These are phyloP conservation scores for Athene noctua DNA, from an alignment of 2,113 vertebrate species.

Conservation along the genomic window DNA sequence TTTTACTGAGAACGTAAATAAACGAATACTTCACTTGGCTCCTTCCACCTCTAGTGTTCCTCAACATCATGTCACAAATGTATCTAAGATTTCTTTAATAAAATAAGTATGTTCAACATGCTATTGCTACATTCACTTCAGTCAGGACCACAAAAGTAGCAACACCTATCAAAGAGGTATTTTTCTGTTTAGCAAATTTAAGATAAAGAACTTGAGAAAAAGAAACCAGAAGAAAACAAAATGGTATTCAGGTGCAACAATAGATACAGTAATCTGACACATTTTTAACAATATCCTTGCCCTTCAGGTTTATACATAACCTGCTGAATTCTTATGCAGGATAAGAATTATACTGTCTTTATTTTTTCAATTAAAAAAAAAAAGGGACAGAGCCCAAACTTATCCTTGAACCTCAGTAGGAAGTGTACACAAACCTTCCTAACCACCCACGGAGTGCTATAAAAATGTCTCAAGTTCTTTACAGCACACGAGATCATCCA, in stretches of 20 bases:
- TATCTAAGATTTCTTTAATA: neutral
- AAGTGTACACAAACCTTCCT: neutral
- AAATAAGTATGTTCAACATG: neutral
- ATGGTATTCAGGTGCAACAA: neutral
- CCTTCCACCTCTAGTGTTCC: neutral
- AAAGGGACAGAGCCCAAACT: neutral
- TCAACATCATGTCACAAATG: neutral
- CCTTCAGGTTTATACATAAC: neutral
- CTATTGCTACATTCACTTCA: neutral
- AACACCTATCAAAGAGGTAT: neutral
- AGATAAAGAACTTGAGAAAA: neutral
- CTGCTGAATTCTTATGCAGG: neutral
- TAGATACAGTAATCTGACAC: neutral
- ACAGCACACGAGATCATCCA: slow-evolving; percentile 28
- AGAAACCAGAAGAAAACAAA: neutral
- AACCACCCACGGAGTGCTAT: neutral
- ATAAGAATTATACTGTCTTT: neutral
- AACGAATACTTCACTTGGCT: neutral
- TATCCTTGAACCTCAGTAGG: neutral
- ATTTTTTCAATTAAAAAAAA: neutral
- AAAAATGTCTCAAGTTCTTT: slow-evolving; percentile 14
- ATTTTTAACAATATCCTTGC: neutral
- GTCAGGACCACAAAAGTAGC: neutral
- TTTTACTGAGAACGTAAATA: neutral
- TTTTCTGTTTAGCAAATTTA: neutral